phyloP scores from a whole-genome alignment of 2,888 invertebrate genomes.

The Uloborus plumipes region DNA sequence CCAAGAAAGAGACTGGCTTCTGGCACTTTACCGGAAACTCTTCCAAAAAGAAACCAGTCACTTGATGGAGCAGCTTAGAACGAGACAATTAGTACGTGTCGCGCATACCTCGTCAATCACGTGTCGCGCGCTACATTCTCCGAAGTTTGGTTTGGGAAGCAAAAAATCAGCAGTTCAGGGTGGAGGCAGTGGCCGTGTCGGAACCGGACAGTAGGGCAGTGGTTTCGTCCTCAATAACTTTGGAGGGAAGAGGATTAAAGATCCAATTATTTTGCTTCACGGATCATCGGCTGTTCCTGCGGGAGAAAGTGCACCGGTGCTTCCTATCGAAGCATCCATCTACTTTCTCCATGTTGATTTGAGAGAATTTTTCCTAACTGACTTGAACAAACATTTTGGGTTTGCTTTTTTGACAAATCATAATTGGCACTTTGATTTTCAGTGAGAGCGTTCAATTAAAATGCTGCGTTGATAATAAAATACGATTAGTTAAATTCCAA shows the following conservation, averaged over 20 bases:
- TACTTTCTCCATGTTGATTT: too few species aligned
- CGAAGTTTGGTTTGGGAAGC: not conserved
- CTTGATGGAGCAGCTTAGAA: not conserved
- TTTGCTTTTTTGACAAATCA: too few species aligned
- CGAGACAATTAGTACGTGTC: conserved; percentile 27
- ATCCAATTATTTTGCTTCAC: conserved; percentile 58
- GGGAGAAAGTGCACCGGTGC: not conserved
- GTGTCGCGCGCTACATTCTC: conserved; percentile 3
- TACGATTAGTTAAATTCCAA: too few species aligned
- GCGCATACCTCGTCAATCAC: conserved; percentile 3
- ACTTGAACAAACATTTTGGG: too few species aligned
- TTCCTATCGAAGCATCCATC: too few species aligned
- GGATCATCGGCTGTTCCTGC: conserved; percentile 38
- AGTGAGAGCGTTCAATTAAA: too few species aligned
- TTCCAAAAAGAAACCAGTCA: too few species aligned
- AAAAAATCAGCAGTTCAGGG: not conserved
- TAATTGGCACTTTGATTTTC: too few species aligned
- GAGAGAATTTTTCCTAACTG: too few species aligned
- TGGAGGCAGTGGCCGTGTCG: conserved; percentile 36
- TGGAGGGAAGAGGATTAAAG: conserved; percentile 15
- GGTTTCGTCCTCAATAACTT: conserved; percentile 38
- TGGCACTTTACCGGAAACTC: too few species aligned
- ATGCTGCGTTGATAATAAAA: too few species aligned
- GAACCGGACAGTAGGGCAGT: conserved; percentile 41
- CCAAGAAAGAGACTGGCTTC: too few species aligned